These are phyloP conservation scores for Neomonachus schauinslandi DNA, from an alignment of 2,113 vertebrate species.

Conservation along the genomic window DNA sequence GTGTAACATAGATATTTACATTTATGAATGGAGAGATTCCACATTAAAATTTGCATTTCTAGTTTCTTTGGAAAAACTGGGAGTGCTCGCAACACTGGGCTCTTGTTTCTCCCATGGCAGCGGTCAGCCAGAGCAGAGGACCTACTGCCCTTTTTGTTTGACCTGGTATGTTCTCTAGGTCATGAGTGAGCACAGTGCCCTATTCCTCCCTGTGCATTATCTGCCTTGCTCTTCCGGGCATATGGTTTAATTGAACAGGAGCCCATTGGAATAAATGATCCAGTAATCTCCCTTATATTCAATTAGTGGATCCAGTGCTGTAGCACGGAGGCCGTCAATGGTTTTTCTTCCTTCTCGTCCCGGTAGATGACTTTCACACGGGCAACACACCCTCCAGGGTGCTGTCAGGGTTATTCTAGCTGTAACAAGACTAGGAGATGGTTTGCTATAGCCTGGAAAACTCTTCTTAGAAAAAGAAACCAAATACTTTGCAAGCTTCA, in stretches of 20 bases:
- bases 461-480: slow-evolving; percentile 44
- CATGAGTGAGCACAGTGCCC: background rate
- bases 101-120: background rate
- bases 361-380: slow-evolving; percentile 8
- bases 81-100: background rate
- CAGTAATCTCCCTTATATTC: background rate
- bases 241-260: slow-evolving; percentile 44
- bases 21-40: background rate
- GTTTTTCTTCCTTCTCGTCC: background rate
- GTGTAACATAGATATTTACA: background rate
- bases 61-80: background rate
- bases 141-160: background rate
- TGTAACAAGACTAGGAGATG: slow-evolving; percentile 18
- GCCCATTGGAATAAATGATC: slow-evolving; percentile 12
- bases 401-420: background rate
- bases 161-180: background rate
- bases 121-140: background rate
- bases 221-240: background rate
- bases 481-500: slow-evolving; percentile 42
- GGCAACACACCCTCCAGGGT: background rate
- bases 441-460: slow-evolving; percentile 36
- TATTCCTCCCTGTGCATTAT: background rate
- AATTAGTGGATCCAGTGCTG: background rate
- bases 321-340: background rate
- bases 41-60: background rate